A percentile compares a stretch with the other conserved stretches of the same genome.
Conservation (phyloP, 2,113 vertebrate species). For the Cavia porcellus region DNA sequence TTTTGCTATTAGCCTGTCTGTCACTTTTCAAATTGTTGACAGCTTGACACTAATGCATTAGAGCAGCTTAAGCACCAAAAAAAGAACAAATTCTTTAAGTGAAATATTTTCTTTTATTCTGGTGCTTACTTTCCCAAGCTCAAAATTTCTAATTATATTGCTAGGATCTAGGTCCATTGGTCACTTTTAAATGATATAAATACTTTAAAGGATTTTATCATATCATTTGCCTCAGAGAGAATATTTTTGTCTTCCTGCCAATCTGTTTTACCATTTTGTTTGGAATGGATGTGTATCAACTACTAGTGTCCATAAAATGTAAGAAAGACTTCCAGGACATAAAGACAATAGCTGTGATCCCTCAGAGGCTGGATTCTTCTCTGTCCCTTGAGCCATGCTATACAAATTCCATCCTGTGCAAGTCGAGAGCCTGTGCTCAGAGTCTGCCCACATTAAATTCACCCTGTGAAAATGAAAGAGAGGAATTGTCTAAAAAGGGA, state of each 20-base stretch:
- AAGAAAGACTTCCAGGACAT: neutral
- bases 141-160: neutral
- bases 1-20: neutral
- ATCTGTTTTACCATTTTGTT: neutral
- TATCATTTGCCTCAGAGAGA: neutral
- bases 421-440: neutral
- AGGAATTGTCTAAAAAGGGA: no score
- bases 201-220: neutral
- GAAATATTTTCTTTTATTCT: conserved; percentile 25
- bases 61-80: neutral
- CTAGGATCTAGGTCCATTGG: neutral
- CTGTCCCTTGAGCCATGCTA: neutral
- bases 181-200: neutral
- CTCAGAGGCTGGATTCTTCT: neutral
- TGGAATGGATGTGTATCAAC: neutral
- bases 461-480: no score
- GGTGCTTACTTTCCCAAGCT: conserved; percentile 3
- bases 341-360: neutral
- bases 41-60: neutral
- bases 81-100: neutral
- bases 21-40: neutral
- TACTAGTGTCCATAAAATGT: neutral
- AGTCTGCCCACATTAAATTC: neutral
- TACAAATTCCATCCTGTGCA: neutral
- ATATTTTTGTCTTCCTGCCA: neutral